Evolutionary conservation across 2,888 invertebrate species (phyloP), one percentile per base, ranked within the genome.

Genomic region (Tholera decimalis): DNA sequence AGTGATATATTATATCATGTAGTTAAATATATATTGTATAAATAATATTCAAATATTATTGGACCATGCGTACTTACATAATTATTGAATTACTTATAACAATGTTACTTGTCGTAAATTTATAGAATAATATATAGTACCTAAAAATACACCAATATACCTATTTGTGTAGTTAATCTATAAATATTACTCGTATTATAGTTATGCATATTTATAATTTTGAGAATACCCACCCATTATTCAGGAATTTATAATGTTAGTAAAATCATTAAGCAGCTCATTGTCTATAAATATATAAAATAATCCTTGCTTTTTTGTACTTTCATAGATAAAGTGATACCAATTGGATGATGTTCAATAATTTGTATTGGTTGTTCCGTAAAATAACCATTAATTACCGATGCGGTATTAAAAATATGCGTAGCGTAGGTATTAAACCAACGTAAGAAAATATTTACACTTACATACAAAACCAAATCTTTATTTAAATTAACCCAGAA

Each of bases 61-160:
- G 88, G 89, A 88, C 89, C 88, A 88, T 80, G 51, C 47, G 43
- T 75, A 75, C 64, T 57, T 71, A 72, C 51, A 59, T 78, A 60
- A 72, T 49, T 53, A 63, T 63, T 76, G 15, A 75, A 77, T 66
- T 63, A 59, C 44, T 66, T 69, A 60, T 69, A 71, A 79, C 61
- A 64, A 66, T 71, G 30, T 66, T 66, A 66, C 58, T 51, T 70
- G 46, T 59, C 41, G 67, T 78, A 78, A 65, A 49, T 77, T 58
- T 72, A 69, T 66, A 65, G 28, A 11, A 50, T 57, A 46, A 65
- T 55, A 66, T 44, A 70, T 68, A 57, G 22, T 64, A 77, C 56
- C 59, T 77, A 64, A 55, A 53, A 59, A 81, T 74, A 80, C 76
- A 78, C 79, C 79, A 75, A 81, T 72, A 68, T 76, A 79, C 47